These are phyloP conservation scores for Cliona cf. orientalis DNA, from an alignment of 37 sponge, comb jelly and placozoan species.

Conservation along the genomic window DNA sequence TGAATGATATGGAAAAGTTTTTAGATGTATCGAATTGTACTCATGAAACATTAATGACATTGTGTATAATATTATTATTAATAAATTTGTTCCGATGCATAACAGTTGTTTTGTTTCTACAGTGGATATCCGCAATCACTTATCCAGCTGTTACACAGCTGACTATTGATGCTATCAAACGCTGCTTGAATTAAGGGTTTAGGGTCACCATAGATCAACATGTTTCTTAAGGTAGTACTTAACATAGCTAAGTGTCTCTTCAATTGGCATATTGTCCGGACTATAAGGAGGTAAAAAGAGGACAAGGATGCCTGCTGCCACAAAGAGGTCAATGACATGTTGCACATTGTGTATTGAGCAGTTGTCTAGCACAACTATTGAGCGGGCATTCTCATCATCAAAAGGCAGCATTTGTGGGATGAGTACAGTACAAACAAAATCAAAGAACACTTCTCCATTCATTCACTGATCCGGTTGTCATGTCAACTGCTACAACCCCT, in stretches of 20 bases:
- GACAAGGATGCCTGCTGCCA: background rate
- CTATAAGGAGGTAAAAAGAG: conserved; percentile 7
- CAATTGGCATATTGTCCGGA: too few species aligned
- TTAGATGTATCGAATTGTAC: too few species aligned
- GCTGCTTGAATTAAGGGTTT: conserved; percentile 29
- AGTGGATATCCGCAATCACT: conserved; percentile 12
- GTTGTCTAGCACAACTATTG: conserved; percentile 20
- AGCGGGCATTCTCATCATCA: conserved; percentile 18
- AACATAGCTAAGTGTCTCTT: too few species aligned
- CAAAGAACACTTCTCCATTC: too few species aligned
- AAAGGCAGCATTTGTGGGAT: conserved; percentile 33
- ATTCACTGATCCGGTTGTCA: conserved; percentile 19
- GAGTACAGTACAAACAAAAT: too few species aligned
- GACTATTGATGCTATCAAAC: conserved; percentile 10
- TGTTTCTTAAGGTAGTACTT: too few species aligned
- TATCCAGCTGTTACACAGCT: conserved; percentile 22
- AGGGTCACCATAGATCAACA: too few species aligned
- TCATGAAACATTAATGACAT: too few species aligned
- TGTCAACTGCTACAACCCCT: conserved; percentile 31
- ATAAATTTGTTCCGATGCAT: too few species aligned
- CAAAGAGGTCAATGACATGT: background rate
- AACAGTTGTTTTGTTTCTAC: too few species aligned
- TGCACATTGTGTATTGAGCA: background rate
- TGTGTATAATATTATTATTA: too few species aligned
- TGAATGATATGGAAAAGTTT: too few species aligned